Evolutionary conservation across 2,113 vertebrate genomes (phyloP), one percentile per base, ranked within the genome.

Genomic region (Telmatochromis bifrenatus): DNA sequence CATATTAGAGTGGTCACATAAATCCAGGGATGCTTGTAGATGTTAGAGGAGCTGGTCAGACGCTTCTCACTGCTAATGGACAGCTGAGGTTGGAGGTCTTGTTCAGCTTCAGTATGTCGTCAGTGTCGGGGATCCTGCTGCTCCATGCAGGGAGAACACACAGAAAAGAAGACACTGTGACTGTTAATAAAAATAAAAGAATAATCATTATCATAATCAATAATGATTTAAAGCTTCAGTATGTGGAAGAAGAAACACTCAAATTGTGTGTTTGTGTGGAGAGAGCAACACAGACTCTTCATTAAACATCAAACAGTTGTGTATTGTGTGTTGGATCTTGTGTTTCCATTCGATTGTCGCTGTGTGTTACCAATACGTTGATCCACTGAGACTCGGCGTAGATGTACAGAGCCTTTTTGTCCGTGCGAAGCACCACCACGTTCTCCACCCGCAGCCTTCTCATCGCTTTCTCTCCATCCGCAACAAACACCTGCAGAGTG

Each of bases 341-440:
- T 6, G 39, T 75, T 19, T 28, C 23, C 23, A 75, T 75, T 42
- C 3, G 3, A 13, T 26, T 15, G 12, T 70, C 2, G 17, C 33
- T 10, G 6, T 81, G 19, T 33, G 4, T 91, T 90, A 94, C 93
- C 94, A 95, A 70, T 0, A 95, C 86, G 14, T 93, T 89, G 87
- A 95, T 90, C 95, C 95, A 95, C 73, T 95, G 93, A 5, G 92
- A 91, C 0, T 91, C 68, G 2, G 83, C 12, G 86, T 91, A 95
- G 84, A 95, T 90, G 81, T 85, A 94, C 19, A 95, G 88, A 54
- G 91, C 81, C 4, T 28, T 62, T 5, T 85, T 89, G 92, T 95
- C 94, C 0, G 86, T 95, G 15, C 93, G 9, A 35, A 95, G 86
- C 15, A 95, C 94, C 93, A 95, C 91, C 80, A 88, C 65, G 3